A percentile compares a stretch with the other conserved stretches of the same genome.
Evolutionary conservation across 2,113 vertebrate genomes (phyloP).

Genomic region (Aegithalos caudatus): DNA sequence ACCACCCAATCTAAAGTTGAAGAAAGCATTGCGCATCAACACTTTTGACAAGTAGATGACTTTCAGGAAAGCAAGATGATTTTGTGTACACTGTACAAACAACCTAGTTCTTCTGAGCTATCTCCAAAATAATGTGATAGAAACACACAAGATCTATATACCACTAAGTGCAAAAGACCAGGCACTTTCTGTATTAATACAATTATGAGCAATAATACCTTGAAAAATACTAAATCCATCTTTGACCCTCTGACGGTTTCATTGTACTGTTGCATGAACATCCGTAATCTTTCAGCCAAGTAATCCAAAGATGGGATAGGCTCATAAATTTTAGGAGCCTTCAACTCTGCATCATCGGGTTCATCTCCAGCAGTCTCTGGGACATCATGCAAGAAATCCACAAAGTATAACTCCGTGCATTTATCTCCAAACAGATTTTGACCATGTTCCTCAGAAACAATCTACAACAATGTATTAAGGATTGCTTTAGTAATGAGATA

Average conservation of each 20-base stretch:
- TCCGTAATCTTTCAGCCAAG: slow-evolving; percentile 71
- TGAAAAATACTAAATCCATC: slow-evolving; percentile 86
- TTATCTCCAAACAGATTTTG: slow-evolving; percentile 57
- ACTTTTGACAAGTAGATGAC: background rate
- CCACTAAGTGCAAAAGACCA: background rate
- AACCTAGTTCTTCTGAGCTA: background rate
- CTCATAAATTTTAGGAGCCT: slow-evolving; percentile 82
- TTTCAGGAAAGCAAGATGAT: background rate
- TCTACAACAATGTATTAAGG: slow-evolving; percentile 42
- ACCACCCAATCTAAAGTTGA: background rate
- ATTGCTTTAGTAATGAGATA: background rate
- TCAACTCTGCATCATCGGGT: slow-evolving; percentile 73
- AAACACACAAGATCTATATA: background rate
- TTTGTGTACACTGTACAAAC: background rate
- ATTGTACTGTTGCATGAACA: slow-evolving; percentile 80
- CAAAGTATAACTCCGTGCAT: slow-evolving; percentile 74
- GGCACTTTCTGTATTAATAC: background rate
- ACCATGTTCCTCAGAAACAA: slow-evolving; percentile 74
- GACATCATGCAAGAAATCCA: slow-evolving; percentile 81
- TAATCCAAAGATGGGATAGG: slow-evolving; percentile 74
- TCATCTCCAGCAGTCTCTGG: slow-evolving; percentile 79
- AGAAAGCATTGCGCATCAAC: background rate
- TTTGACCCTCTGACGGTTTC: slow-evolving; percentile 76
- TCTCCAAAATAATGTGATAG: background rate
- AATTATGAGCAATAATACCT: slow-evolving; percentile 59